Conservation (phyloP, 2,113 vertebrate species). For the Chamaetylas fuelleborni region DNA sequence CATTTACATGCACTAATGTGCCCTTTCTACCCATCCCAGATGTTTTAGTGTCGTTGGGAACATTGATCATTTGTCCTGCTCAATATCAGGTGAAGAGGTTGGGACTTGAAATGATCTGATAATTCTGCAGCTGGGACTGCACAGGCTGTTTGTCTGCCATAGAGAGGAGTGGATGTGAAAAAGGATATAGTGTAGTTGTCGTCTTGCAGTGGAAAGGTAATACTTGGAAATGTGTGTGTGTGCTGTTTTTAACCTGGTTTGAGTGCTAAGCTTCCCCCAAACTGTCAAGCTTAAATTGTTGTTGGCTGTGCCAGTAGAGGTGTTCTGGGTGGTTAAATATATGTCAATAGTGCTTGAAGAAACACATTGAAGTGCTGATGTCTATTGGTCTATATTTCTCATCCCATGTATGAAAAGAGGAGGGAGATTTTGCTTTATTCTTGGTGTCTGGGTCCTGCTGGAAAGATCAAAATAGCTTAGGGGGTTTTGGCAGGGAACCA, state of each 20-base stretch:
- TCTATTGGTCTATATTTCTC: background rate
- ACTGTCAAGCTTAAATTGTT: background rate
- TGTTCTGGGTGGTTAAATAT: background rate
- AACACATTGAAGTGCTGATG: background rate
- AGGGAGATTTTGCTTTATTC: background rate
- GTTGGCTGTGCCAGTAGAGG: background rate
- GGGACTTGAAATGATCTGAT: slow-evolving; percentile 27
- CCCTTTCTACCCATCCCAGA: slow-evolving; percentile 26
- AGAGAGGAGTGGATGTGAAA: background rate
- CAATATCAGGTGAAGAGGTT: slow-evolving; percentile 48
- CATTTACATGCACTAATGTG: slow-evolving; percentile 1
- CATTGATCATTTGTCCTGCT: slow-evolving; percentile 16
- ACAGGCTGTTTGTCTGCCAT: background rate
- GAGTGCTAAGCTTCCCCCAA: background rate
- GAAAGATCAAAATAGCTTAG: background rate
- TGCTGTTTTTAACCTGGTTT: background rate
- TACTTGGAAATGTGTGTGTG: background rate
- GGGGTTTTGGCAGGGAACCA: background rate
- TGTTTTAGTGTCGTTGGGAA: slow-evolving; percentile 30
- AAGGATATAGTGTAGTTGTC: background rate
- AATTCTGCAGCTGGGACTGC: background rate
- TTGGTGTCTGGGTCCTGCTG: background rate
- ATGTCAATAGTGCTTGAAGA: background rate
- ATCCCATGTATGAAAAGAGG: background rate
- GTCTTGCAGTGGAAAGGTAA: background rate